phyloP scores from a whole-genome alignment of 2,888 invertebrate genomes.

The Caradrina kadenii region DNA sequence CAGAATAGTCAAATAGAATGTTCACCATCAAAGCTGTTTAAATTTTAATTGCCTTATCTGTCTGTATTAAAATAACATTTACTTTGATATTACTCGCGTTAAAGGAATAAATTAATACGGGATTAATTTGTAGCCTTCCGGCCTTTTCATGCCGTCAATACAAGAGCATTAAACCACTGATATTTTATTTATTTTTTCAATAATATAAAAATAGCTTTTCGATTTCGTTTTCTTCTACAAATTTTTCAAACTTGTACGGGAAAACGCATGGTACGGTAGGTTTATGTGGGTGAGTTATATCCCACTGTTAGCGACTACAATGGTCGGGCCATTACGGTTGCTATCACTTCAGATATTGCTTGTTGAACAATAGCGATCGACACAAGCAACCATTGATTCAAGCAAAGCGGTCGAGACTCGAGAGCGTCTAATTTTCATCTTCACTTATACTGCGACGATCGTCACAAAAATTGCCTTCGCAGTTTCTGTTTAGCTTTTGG shows the following conservation, averaged over 20 bases:
- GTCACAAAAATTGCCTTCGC: constrained; percentile 3
- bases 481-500: constrained; percentile 10
- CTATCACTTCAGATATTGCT: constrained; percentile 35
- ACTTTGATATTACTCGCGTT: not conserved
- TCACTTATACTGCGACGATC: not conserved
- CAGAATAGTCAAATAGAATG: constrained; percentile 9
- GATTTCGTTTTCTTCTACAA: not conserved
- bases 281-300: constrained; percentile 1
- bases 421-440: constrained; percentile 31
- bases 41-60: not conserved
- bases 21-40: constrained; percentile 10
- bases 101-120: constrained; percentile 7
- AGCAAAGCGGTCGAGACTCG: constrained; percentile 12
- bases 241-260: not conserved
- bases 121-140: not conserved
- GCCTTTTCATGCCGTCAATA: not conserved
- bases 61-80: constrained; percentile 9
- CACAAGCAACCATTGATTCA: constrained; percentile 31
- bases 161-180: not conserved
- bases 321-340: constrained; percentile 18
- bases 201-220: too few relatives aligned
- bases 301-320: constrained; percentile 27
- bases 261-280: not conserved
- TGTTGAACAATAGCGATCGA: constrained; percentile 39
- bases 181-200: too few relatives aligned